Conservation (phyloP, 2,888 invertebrate genomes). For the Diaphora mendica region DNA sequence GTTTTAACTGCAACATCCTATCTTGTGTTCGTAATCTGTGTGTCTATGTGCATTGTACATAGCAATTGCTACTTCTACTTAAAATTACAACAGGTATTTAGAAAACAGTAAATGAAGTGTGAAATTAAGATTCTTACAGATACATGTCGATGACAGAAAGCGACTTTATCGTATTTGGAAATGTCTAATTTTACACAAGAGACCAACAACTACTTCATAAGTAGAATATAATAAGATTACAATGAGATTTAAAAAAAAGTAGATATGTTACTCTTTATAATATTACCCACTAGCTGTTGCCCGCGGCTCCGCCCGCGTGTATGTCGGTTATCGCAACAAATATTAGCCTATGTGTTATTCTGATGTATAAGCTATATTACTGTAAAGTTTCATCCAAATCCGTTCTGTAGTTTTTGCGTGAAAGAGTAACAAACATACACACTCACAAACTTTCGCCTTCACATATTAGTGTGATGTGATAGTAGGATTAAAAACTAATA, state of each 20-base stretch:
- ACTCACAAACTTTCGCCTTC: too few relatives aligned
- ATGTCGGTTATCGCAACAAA: too few relatives aligned
- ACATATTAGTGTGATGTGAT: too few relatives aligned
- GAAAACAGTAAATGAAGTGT: not conserved
- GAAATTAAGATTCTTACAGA: not conserved
- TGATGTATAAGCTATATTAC: too few relatives aligned
- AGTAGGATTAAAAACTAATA: too few relatives aligned
- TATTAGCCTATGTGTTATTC: too few relatives aligned
- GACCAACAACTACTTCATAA: not conserved
- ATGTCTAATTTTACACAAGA: not conserved
- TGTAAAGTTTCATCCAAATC: too few relatives aligned
- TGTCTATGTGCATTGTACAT: not conserved
- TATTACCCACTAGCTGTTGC: too few relatives aligned
- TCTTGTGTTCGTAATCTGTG: conserved; percentile 18
- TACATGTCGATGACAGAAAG: not conserved
- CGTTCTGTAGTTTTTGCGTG: too few relatives aligned
- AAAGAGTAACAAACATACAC: too few relatives aligned
- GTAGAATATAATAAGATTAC: too few relatives aligned
- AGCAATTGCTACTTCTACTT: not conserved
- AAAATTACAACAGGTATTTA: not conserved
- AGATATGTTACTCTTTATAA: not conserved
- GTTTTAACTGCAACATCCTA: conserved; percentile 29
- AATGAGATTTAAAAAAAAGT: not conserved
- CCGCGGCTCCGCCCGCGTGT: too few relatives aligned
- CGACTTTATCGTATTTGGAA: not conserved